phyloP scores from a whole-genome alignment of 2,113 vertebrate genomes.

The Sorex araneus region DNA sequence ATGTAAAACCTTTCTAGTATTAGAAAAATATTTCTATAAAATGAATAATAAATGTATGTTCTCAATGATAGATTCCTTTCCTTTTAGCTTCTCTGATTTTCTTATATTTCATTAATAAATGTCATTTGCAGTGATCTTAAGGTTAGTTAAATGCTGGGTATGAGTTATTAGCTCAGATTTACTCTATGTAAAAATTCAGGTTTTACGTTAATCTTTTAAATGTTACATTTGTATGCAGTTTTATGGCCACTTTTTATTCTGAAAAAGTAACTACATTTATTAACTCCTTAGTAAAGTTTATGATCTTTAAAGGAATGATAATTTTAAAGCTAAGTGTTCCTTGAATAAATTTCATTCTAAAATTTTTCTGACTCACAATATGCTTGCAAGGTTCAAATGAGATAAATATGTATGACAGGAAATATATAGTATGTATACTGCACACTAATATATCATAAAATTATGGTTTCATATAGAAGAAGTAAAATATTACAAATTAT shows the following conservation, averaged over 20 bases:
- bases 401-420: slow-evolving; percentile 5
- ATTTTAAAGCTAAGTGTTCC: neutral
- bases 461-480: neutral
- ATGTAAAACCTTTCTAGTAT: no score
- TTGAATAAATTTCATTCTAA: neutral
- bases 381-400: slow-evolving; percentile 1
- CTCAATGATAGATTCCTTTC: neutral
- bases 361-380: slow-evolving; percentile 10
- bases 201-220: neutral
- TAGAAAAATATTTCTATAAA: no score
- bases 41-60: neutral
- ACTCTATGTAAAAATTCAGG: neutral
- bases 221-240: neutral
- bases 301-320: neutral
- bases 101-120: neutral
- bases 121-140: neutral
- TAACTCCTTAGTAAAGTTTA: neutral
- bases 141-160: neutral
- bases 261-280: neutral
- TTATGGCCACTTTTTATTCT: neutral
- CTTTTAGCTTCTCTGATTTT: neutral
- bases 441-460: neutral
- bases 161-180: slow-evolving; percentile 1
- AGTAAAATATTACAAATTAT: neutral
- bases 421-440: neutral